Base-by-base conservation (phyloP, 1,140 invertebrate species). In the Drosophila kepulauana region DNA sequence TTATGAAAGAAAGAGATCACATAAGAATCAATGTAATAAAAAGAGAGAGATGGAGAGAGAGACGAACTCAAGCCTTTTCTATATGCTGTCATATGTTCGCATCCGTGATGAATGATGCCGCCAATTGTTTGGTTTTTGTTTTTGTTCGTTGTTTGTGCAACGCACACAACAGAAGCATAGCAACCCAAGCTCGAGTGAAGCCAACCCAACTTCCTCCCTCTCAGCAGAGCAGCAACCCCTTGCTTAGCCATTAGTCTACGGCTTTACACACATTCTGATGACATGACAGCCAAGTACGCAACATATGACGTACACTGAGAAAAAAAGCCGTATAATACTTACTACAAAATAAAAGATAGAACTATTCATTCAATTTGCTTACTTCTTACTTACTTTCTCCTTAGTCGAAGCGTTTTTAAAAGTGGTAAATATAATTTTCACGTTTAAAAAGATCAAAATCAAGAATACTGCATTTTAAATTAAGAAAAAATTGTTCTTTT, bases 51-150 rank as follows among this genome's bases (percentile, higher is more conserved):
- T 2, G 16, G 56, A 2, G 11, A 5, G 15, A 16, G 6, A 4
- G 11, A 11, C 13, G 15, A 25, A 30, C 49, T 54, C 51, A 68
- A 66, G 68, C 70, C 75, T 78, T 78, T 46, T 11, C 35, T 61
- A 62, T 82, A 84, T 84, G 73, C 84, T 84, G 85, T 88, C 85
- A 88, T 88, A 88, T 88, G 80, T 84, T 74, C 7, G 63, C 38
- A 52, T 64, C 73, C 73, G 71, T 81, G 85, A 88, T 84, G 80
- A 80, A 89, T 89, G 84, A 88, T 84, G 80, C 59, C 67, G 63
- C 72, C 82, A 75, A 89, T 89, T 84, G 85, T 84, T 74, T 69
- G 65, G 30, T 30, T 69, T 58, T 46, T 75, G 63, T 58, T 77
- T 61, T 75, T 52, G 48, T 52, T 52, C 7, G 33, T 87, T 79